Evolutionary conservation across 2,797 vertebrate species (phyloP).

Genomic region (Masticophis lateralis): DNA sequence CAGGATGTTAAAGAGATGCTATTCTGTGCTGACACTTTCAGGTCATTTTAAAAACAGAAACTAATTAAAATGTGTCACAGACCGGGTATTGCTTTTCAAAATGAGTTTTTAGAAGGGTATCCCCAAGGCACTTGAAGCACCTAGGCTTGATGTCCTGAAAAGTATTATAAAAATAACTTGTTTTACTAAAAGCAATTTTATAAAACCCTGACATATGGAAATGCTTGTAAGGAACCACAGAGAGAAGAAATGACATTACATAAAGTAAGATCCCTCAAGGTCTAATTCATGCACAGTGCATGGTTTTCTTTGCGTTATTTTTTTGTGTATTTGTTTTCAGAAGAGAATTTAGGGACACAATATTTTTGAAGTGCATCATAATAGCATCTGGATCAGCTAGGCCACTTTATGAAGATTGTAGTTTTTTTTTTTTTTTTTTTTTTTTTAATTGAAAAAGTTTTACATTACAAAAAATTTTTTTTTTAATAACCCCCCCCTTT

Average conservation of each 20-base stretch:
- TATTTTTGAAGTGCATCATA: neutral
- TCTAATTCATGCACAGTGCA: neutral
- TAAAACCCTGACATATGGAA: conserved; percentile 59
- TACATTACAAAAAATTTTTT: too few species aligned
- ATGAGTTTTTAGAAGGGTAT: neutral
- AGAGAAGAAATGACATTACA: conserved; percentile 46
- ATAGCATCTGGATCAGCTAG: neutral
- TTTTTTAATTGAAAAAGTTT: too few species aligned
- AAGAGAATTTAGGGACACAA: neutral
- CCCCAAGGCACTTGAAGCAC: conserved; percentile 61
- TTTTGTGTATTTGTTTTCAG: neutral
- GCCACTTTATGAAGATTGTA: neutral
- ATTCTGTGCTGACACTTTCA: conserved; percentile 64
- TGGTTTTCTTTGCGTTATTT: conserved; percentile 46
- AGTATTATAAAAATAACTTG: conserved; percentile 67
- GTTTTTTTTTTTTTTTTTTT: too few species aligned
- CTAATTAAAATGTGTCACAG: conserved; percentile 54
- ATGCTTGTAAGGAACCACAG: conserved; percentile 60
- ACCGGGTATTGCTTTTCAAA: conserved; percentile 51
- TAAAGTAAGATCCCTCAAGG: conserved; percentile 5
- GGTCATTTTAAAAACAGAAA: conserved; percentile 50
- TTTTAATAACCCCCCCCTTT: too few species aligned
- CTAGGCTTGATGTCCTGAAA: conserved; percentile 67
- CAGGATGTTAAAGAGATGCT: conserved; percentile 57
- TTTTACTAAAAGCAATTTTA: conserved; percentile 60